phyloP scores from a whole-genome alignment of 2,113 vertebrate genomes.

The Corythornis madagascariensis region DNA sequence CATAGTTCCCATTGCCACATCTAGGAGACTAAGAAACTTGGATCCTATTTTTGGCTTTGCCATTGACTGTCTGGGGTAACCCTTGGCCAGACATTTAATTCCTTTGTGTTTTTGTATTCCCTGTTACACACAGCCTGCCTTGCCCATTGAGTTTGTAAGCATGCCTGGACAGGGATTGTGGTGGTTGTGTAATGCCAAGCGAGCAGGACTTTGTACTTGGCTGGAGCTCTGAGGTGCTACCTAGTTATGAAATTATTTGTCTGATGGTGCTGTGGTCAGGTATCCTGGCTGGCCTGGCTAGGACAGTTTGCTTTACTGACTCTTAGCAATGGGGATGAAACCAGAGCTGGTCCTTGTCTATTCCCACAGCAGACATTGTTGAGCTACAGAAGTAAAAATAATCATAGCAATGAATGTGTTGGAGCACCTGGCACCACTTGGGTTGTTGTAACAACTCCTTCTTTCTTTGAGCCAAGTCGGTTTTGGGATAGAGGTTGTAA shows the following conservation, averaged over 20 bases:
- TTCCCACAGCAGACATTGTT: background rate
- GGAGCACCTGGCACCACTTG: background rate
- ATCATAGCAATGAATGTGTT: background rate
- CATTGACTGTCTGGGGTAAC: conserved; percentile 22
- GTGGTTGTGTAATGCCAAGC: background rate
- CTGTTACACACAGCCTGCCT: background rate
- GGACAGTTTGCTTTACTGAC: background rate
- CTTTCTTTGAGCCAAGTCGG: background rate
- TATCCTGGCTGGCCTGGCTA: background rate
- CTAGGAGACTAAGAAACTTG: conserved; percentile 17
- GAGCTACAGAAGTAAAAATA: conserved; percentile 15
- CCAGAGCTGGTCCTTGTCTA: background rate
- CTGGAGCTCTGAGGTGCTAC: background rate
- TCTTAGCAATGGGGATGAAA: background rate
- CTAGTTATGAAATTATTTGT: background rate
- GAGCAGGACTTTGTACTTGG: background rate
- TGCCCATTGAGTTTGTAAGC: conserved; percentile 35
- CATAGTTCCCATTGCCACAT: background rate
- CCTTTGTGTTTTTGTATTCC: conserved; percentile 30
- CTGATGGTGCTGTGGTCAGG: background rate
- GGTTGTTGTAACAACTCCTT: conserved; percentile 19
- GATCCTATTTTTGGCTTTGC: conserved; percentile 32
- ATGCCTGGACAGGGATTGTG: background rate
- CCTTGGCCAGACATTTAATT: conserved; percentile 18
- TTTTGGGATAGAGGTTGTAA: background rate